Percentiles rank a stretch among this genome's conserved stretches.
Evolutionary conservation across 2,888 invertebrate genomes (phyloP).

Genomic region (Cheilosia vernalis): DNA sequence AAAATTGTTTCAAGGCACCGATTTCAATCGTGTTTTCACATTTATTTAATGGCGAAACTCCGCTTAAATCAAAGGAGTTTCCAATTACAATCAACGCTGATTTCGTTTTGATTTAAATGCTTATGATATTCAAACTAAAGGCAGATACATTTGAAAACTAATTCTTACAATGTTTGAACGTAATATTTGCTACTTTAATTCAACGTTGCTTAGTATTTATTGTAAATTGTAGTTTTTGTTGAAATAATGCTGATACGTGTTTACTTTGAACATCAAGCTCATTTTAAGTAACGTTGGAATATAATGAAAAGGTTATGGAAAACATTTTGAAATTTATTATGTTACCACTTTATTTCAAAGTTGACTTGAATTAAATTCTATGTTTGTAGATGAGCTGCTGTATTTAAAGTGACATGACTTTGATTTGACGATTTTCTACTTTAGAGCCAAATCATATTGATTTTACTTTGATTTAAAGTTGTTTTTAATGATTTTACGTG

Average conservation of each 20-base stretch:
- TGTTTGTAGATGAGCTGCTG: background rate
- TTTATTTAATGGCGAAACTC: background rate
- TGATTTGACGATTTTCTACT: no score
- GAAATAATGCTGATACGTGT: no score
- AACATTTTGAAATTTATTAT: background rate
- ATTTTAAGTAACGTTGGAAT: background rate
- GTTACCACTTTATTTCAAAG: background rate
- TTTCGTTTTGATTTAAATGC: background rate
- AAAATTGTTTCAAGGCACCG: no score
- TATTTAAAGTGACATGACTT: background rate
- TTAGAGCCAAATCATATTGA: slow-evolving; percentile 2
- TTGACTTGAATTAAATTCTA: background rate
- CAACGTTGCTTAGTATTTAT: background rate
- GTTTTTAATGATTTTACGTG: background rate
- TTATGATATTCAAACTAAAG: background rate
- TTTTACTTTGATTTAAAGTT: background rate
- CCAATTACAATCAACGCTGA: background rate
- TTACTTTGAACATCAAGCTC: no score
- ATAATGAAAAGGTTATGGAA: background rate
- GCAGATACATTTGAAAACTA: background rate
- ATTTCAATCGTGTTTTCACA: background rate
- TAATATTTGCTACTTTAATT: background rate
- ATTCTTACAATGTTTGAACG: background rate
- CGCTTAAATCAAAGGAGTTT: background rate
- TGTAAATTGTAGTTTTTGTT: no score